Evolutionary conservation across 1,140 invertebrate species (phyloP).

Genomic region (Ceratosolen solmsi): DNA sequence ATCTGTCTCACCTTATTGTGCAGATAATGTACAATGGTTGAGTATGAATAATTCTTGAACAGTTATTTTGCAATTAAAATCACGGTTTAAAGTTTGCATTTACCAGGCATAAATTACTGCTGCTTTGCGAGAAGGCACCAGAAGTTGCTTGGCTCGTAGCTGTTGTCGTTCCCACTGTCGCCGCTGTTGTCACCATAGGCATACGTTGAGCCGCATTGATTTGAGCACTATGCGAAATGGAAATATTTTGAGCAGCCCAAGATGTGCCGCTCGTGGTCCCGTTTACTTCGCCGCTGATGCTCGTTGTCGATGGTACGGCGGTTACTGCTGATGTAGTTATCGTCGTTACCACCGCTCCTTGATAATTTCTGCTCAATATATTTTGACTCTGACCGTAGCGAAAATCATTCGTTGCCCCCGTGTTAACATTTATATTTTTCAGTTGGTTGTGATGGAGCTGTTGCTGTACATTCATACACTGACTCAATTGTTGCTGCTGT

Average conservation of each 20-base stretch:
- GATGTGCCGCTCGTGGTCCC: conserved; percentile 59
- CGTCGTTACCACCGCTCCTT: conserved; percentile 39
- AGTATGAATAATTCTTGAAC: too few relatives aligned
- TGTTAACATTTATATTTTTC: conserved; percentile 69
- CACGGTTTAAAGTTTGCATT: background rate
- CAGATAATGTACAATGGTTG: too few relatives aligned
- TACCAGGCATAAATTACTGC: conserved; percentile 31
- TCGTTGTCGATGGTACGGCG: background rate
- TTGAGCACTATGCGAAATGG: conserved; percentile 62
- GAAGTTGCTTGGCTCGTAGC: conserved; percentile 55
- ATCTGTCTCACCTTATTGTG: too few relatives aligned
- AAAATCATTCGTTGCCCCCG: conserved; percentile 69
- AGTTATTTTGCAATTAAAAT: too few relatives aligned
- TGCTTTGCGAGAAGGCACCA: conserved; percentile 61
- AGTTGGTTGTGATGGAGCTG: conserved; percentile 71
- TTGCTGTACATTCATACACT: conserved; percentile 69
- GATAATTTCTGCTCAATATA: conserved; percentile 71
- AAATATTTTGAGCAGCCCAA: conserved; percentile 59
- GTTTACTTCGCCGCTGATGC: conserved; percentile 56
- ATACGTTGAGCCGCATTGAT: conserved; percentile 55
- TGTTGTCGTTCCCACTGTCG: background rate
- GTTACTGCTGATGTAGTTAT: conserved; percentile 23
- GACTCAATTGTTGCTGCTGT: conserved; percentile 63
- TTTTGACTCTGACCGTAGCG: conserved; percentile 73
- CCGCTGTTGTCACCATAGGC: background rate